Conservation (phyloP, 2,797 vertebrate species). For the Micrastur ruficollis region DNA sequence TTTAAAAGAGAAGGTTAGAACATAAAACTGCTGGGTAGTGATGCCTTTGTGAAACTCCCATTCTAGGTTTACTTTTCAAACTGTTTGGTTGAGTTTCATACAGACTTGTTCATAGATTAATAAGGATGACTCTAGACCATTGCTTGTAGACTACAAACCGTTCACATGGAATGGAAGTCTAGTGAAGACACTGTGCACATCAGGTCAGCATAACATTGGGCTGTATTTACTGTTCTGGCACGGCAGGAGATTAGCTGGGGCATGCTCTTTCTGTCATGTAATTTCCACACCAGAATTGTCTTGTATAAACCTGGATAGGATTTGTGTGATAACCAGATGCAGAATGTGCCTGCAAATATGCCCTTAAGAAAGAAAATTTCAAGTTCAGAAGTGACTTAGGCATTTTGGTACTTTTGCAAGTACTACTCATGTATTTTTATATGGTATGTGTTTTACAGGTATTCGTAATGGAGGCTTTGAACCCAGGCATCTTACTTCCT, state of each 20-base stretch:
- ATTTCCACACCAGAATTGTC: neutral
- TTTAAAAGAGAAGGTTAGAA: neutral
- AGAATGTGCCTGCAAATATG: fast-evolving
- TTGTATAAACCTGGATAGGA: neutral
- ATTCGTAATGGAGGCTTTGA: neutral
- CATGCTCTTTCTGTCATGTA: neutral
- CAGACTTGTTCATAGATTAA: neutral
- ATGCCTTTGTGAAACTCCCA: neutral
- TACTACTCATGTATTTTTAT: fast-evolving
- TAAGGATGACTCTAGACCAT: neutral
- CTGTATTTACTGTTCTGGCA: neutral
- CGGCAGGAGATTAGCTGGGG: neutral
- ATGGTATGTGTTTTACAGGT: neutral
- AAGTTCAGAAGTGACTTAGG: neutral
- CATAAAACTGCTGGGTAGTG: neutral
- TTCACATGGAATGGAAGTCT: fast-evolving
- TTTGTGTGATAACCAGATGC: fast-evolving
- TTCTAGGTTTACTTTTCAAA: neutral
- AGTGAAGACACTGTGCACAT: neutral
- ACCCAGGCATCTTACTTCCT: neutral
- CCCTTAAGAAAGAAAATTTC: neutral
- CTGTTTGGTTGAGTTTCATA: neutral
- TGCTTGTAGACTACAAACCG: neutral
- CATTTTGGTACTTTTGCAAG: neutral
- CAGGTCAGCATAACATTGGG: fast-evolving